Evolutionary conservation across 2,888 invertebrate species (phyloP).

Genomic region (Ophioninae sp.): DNA sequence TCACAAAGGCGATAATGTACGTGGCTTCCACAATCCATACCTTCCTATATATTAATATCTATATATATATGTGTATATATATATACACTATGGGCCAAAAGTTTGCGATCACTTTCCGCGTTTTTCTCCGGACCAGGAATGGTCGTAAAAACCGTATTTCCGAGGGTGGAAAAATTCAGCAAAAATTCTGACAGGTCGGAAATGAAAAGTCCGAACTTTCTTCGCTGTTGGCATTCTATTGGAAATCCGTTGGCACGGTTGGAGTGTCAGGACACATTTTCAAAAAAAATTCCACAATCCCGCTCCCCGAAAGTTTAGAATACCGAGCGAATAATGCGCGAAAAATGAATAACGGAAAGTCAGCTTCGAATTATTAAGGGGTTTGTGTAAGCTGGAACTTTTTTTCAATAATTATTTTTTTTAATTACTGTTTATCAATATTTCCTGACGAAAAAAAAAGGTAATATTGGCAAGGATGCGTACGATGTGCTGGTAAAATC

Average conservation of each 20-base stretch:
- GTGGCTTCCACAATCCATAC: conserved; percentile 53
- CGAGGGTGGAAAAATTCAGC: neutral
- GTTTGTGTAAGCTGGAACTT: neutral
- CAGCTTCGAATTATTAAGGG: neutral
- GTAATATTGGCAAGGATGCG: neutral
- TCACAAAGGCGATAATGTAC: conserved; percentile 77
- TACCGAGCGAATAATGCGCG: neutral
- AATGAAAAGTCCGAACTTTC: neutral
- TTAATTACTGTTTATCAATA: neutral
- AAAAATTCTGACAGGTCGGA: neutral
- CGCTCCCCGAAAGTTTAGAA: neutral
- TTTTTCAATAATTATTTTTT: neutral
- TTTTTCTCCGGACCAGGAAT: neutral
- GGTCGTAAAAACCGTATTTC: neutral
- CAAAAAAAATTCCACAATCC: neutral
- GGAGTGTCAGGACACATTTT: neutral
- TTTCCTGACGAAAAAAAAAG: neutral
- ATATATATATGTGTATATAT: neutral
- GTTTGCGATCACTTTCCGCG: neutral
- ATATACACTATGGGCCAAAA: neutral
- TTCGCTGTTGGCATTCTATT: neutral
- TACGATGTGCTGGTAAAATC: neutral
- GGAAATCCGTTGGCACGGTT: neutral
- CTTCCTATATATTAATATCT: conserved; percentile 12
- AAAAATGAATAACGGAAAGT: neutral